phyloP scores from a whole-genome alignment of 2,797 vertebrate genomes.

The Cottoperca gobio region DNA sequence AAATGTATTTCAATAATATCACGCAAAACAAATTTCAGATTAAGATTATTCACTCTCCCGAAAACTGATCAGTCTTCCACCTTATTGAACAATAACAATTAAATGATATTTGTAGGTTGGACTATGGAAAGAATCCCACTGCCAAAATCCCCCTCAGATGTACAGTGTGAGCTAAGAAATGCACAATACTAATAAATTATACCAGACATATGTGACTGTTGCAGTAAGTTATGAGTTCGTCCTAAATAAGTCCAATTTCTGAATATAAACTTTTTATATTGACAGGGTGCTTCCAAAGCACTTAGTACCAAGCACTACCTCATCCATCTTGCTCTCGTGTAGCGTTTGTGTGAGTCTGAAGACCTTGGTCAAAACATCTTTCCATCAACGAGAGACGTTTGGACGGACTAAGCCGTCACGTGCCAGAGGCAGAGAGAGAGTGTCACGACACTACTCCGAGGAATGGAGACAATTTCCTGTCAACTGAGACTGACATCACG shows the following conservation, averaged over 20 bases:
- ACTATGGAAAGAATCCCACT: neutral
- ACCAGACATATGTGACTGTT: conserved; percentile 1
- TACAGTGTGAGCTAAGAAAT: conserved; percentile 1
- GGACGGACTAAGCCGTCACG: conserved; percentile 16
- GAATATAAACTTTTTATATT: conserved; percentile 39
- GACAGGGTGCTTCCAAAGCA: conserved; percentile 39
- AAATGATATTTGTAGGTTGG: neutral
- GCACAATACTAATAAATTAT: neutral
- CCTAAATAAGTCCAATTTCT: conserved; percentile 22
- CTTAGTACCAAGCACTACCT: conserved; percentile 39
- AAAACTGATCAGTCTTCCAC: neutral
- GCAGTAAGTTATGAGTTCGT: neutral
- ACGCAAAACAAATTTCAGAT: neutral
- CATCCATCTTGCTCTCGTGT: conserved; percentile 23
- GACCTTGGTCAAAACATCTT: conserved; percentile 65
- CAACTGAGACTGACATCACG: conserved; percentile 44
- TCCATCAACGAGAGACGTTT: conserved; percentile 41
- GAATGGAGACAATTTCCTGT: conserved; percentile 65
- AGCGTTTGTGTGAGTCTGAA: conserved; percentile 18
- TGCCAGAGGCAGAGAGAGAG: conserved; percentile 27
- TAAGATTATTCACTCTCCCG: neutral
- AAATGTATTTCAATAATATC: neutral
- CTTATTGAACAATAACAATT: neutral
- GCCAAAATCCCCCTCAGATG: neutral
- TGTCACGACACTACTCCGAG: conserved; percentile 9